Evolutionary conservation across 2,797 vertebrate species (phyloP).

Genomic region (Nothura maculosa): DNA sequence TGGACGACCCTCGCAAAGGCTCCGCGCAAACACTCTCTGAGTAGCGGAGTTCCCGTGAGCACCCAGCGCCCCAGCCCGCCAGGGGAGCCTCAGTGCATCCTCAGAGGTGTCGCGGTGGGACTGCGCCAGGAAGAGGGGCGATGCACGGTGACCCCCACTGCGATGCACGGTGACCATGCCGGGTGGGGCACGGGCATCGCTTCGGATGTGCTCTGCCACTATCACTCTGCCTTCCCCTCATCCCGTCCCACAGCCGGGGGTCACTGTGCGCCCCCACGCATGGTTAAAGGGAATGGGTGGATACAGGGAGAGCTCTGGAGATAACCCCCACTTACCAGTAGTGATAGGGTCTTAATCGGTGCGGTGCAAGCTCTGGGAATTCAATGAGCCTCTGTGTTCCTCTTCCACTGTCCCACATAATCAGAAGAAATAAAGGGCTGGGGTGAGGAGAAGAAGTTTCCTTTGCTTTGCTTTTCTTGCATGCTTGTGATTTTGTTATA

Average conservation of each 20-base stretch:
- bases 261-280: not conserved
- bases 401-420: fast-evolving
- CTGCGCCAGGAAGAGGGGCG: not conserved
- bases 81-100: not conserved
- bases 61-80: too few relatives aligned
- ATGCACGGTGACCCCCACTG: too few relatives aligned
- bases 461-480: not conserved
- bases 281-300: not conserved
- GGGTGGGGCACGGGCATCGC: not conserved
- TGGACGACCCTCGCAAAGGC: too few relatives aligned
- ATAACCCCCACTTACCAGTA: not conserved
- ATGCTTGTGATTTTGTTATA: not conserved
- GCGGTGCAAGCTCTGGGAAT: not conserved
- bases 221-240: too few relatives aligned
- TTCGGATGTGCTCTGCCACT: too few relatives aligned
- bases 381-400: not conserved
- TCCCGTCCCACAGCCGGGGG: not conserved
- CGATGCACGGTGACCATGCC: not conserved
- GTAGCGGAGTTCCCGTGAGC: too few relatives aligned
- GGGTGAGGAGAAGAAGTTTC: too few relatives aligned
- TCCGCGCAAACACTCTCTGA: not conserved
- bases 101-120: not conserved
- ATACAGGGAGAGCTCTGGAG: not conserved
- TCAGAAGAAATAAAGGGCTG: not conserved
- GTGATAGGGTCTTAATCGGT: not conserved